phyloP scores from a whole-genome alignment of 2,797 vertebrate genomes.

The Pseudochaenichthys georgianus region DNA sequence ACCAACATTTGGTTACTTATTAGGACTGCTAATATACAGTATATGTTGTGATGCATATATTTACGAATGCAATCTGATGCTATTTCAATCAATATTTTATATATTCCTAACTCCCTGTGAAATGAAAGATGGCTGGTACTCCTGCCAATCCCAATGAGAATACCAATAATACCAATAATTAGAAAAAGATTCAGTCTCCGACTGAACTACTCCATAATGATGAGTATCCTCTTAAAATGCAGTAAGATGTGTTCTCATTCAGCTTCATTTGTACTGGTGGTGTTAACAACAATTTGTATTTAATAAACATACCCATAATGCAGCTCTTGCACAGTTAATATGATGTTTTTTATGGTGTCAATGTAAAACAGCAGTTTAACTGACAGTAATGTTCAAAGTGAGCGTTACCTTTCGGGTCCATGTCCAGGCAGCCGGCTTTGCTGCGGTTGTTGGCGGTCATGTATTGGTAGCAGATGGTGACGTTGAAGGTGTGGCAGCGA shows the following conservation, averaged over 20 bases:
- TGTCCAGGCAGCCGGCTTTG: slow-evolving; percentile 96
- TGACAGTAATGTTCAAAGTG: not conserved
- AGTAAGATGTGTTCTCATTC: not conserved
- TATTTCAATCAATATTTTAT: not conserved
- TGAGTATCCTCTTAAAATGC: not conserved
- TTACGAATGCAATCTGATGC: not conserved
- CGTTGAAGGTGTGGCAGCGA: slow-evolving; percentile 98
- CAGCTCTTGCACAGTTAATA: not conserved
- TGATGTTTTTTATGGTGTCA: not conserved
- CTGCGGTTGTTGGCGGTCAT: slow-evolving; percentile 91
- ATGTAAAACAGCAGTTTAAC: not conserved
- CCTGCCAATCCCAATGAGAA: not conserved
- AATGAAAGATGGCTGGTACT: not conserved
- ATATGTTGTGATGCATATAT: not conserved
- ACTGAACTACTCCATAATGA: not conserved
- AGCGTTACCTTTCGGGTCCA: slow-evolving; percentile 92
- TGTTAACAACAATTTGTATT: not conserved
- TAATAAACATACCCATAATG: not conserved
- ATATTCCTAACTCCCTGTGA: too few species aligned
- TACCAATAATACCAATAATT: not conserved
- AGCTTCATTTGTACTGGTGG: too few species aligned
- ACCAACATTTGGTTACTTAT: not conserved
- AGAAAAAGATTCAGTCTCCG: not conserved
- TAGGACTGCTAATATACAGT: not conserved
- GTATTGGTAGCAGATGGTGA: slow-evolving; percentile 98